Evolutionary conservation across 2,888 invertebrate species (phyloP).

Genomic region (Cheilosia vernalis): DNA sequence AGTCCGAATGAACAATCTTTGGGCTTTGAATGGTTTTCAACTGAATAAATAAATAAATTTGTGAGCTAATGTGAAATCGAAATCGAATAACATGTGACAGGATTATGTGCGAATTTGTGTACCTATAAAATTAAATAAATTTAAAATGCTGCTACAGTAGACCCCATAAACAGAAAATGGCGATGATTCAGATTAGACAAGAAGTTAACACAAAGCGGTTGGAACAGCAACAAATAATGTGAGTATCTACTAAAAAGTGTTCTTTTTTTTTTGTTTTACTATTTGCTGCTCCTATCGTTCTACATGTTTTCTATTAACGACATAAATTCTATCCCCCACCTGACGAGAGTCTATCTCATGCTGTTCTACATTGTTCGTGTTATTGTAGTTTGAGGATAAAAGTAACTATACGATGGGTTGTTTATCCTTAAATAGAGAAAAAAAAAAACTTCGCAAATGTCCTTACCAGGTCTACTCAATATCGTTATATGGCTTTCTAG

Average conservation of each 20-base stretch:
- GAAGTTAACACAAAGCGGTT: conserved; percentile 1
- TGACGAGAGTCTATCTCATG: not conserved
- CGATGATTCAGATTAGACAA: conserved; percentile 28
- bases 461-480: not conserved
- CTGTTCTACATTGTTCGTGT: not conserved
- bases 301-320: conserved; percentile 23
- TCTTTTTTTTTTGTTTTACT: not conserved
- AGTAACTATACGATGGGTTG: not conserved
- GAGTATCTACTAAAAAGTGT: conserved; percentile 5
- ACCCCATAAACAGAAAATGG: conserved; percentile 24
- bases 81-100: not conserved
- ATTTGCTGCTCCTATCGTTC: conserved; percentile 23
- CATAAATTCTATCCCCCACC: not conserved
- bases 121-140: not conserved
- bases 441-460: not conserved
- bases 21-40: conserved; percentile 19
- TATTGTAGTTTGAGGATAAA: not conserved
- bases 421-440: not conserved
- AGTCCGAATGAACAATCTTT: conserved; percentile 8
- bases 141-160: conserved; percentile 18
- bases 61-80: conserved; percentile 8
- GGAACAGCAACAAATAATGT: conserved; percentile 38
- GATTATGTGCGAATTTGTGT: conserved; percentile 24
- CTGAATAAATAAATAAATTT: conserved; percentile 40
- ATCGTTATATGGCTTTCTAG: not conserved